Evolutionary conservation across 2,113 vertebrate genomes (phyloP).

Genomic region (Eurypyga helias): DNA sequence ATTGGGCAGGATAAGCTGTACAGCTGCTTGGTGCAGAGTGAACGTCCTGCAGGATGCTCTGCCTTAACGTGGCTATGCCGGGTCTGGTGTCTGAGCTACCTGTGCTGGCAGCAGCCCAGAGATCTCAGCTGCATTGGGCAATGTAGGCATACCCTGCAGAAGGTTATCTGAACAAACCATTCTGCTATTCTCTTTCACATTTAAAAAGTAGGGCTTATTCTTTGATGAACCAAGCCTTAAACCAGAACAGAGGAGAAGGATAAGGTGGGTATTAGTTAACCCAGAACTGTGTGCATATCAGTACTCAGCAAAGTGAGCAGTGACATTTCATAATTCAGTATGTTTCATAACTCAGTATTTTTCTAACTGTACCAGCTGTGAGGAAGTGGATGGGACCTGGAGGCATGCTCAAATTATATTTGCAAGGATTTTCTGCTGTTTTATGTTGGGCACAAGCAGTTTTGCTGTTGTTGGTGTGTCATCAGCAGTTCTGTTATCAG

Average conservation of each 20-base stretch:
- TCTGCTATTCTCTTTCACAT: neutral
- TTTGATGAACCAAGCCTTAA: neutral
- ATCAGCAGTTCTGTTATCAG: neutral
- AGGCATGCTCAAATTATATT: slow-evolving; percentile 1
- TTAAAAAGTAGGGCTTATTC: neutral
- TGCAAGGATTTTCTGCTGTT: slow-evolving; percentile 23
- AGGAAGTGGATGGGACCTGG: neutral
- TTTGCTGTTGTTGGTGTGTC: neutral
- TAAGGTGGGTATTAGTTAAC: neutral
- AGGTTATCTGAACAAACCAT: neutral
- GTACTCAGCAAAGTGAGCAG: neutral
- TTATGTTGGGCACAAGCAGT: neutral
- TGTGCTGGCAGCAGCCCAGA: neutral
- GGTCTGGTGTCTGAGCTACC: neutral
- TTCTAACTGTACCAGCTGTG: neutral
- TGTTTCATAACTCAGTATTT: neutral
- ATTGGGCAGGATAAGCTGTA: neutral
- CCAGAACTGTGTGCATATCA: neutral
- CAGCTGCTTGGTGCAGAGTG: neutral
- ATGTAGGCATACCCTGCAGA: neutral
- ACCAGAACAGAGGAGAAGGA: neutral
- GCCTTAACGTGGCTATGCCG: fast-evolving
- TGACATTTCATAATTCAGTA: neutral
- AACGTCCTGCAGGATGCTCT: neutral
- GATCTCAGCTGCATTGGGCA: neutral